Base-by-base conservation (phyloP, 2,113 vertebrate genomes). In the Odocoileus virginianus region DNA sequence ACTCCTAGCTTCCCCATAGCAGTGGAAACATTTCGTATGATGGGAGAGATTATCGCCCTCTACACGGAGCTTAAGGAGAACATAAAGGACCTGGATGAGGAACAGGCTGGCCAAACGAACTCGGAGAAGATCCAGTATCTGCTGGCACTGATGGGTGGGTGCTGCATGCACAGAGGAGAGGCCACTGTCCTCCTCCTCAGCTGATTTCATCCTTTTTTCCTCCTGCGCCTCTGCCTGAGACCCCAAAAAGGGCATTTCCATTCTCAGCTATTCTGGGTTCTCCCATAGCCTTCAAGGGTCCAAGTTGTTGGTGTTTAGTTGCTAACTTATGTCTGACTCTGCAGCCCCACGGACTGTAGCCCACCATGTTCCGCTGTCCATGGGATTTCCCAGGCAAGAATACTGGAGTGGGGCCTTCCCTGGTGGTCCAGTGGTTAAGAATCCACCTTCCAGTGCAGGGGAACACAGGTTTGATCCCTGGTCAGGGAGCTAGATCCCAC, bases 51-150 rank as follows among this genome's bases (percentile, higher is more conserved):
- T 19, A 14, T 93, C 4, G 86, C 98, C 45, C 97, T 95, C 36
- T 99, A 98, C 0, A 0, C 30, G 1, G 45, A 74, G 30, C 97
- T 99, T 79, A 98, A 99, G 71, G 98, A 98, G 36, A 98, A 94
- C 1, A 88, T 99, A 43, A 89, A n/a, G 0, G 92, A 45, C 0
- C 94, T 99, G 43, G 98, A 99, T 7, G 93, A 97, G 8, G 40
- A 67, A 28, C 97, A 98, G 43, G 95, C 93, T 0, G 98, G 99
- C 89, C 95, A 83, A 0, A 28, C 89, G 0, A 98, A 99, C 61
- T 64, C 98, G 45, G 97, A 97, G n/a, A 98, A 98, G 60, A 95
- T 99, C 11, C 94, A 90, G n/a, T 60, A 36, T 76, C 58, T 98
- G 82, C n/a, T 98, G 1, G 1, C 25, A 0, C 9, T 28, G 15